These are phyloP conservation scores for Condylura cristata DNA, from an alignment of 2,113 vertebrate species.

Conservation along the genomic window DNA sequence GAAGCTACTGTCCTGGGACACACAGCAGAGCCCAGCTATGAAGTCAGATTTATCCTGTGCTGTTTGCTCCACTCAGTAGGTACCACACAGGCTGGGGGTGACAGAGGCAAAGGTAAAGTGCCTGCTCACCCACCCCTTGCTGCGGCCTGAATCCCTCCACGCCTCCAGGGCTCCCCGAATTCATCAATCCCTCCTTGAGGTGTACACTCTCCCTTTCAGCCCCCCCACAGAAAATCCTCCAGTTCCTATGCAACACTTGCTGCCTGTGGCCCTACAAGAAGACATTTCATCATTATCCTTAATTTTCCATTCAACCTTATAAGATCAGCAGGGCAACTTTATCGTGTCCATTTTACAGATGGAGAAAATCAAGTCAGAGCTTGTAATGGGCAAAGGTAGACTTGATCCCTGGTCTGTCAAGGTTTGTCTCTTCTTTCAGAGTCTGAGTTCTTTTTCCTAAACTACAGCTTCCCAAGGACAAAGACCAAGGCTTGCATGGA, in stretches of 20 bases:
- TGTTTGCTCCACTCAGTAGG: neutral
- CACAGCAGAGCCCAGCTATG: neutral
- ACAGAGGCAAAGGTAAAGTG: neutral
- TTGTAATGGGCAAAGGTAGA: neutral
- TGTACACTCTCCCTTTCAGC: too few relatives aligned
- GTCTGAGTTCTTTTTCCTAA: neutral
- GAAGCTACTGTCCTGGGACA: neutral
- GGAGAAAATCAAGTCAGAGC: constrained; percentile 19
- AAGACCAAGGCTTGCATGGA: neutral
- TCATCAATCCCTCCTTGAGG: too few relatives aligned
- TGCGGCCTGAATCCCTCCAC: neutral
- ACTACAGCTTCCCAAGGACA: neutral
- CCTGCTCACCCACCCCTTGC: neutral
- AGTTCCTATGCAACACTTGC: too few relatives aligned
- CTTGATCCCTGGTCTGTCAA: neutral
- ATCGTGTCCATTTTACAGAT: constrained; percentile 8
- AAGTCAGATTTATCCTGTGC: neutral
- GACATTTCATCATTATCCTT: neutral
- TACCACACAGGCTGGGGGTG: neutral
- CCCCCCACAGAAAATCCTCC: too few relatives aligned
- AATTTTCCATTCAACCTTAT: neutral
- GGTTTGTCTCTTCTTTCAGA: neutral
- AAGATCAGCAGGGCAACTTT: neutral
- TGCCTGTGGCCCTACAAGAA: neutral
- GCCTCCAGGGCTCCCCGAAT: too few relatives aligned